Evolutionary conservation across 2,888 invertebrate species (phyloP).

Genomic region (Empis livida): DNA sequence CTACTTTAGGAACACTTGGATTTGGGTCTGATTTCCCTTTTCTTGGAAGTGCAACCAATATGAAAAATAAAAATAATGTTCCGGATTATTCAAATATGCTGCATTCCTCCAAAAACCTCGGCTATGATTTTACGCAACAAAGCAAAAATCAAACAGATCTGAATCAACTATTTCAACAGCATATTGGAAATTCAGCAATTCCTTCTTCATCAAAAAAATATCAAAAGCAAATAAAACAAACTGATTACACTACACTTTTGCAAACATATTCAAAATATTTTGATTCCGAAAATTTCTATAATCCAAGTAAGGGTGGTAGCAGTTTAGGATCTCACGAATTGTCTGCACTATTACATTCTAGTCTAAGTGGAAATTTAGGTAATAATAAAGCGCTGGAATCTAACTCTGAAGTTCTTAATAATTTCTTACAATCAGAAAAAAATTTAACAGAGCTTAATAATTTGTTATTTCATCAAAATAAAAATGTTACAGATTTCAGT

Average conservation of each 20-base stretch:
- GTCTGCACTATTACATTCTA: slow-evolving; percentile 26
- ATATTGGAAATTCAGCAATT: slow-evolving; percentile 11
- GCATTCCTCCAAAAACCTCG: slow-evolving; percentile 32
- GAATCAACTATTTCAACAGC: slow-evolving; percentile 19
- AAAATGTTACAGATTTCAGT: slow-evolving; percentile 30
- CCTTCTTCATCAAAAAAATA: slow-evolving; percentile 13
- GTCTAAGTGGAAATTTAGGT: slow-evolving; percentile 14
- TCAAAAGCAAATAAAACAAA: slow-evolving; percentile 15
- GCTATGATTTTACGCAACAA: slow-evolving; percentile 33
- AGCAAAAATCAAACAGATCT: slow-evolving; percentile 26
- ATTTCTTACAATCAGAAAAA: slow-evolving; percentile 30
- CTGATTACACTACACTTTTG: slow-evolving; percentile 30
- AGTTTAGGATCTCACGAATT: slow-evolving; percentile 22
- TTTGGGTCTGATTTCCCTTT: slow-evolving; percentile 31
- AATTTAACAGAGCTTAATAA: slow-evolving; percentile 29
- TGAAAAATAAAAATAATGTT: slow-evolving; percentile 17
- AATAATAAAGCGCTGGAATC: slow-evolving; percentile 6
- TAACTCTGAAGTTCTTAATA: slow-evolving; percentile 29
- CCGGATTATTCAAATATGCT: slow-evolving; percentile 32
- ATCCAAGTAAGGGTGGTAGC: slow-evolving; percentile 13
- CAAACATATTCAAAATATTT: slow-evolving; percentile 34
- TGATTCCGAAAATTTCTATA: slow-evolving; percentile 23
- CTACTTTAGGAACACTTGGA: slow-evolving; percentile 31
- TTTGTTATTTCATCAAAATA: slow-evolving; percentile 31
- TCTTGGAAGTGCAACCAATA: slow-evolving; percentile 16